phyloP scores from a whole-genome alignment of 2,888 invertebrate species.

The Pristionchus mayeri region DNA sequence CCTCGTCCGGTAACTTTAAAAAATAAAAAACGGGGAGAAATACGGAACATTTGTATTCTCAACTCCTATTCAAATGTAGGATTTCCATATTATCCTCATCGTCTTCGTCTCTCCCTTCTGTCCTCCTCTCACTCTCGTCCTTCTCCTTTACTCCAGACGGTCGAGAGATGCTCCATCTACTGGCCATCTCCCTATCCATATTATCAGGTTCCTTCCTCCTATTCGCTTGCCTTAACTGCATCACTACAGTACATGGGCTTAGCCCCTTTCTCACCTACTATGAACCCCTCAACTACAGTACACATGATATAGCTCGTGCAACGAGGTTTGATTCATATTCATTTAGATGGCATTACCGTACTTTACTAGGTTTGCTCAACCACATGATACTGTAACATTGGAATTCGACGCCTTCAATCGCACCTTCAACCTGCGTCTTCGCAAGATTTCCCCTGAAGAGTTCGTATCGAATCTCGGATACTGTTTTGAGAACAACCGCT shows the following conservation, averaged over 20 bases:
- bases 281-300: constrained; percentile 4
- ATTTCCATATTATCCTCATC: not conserved
- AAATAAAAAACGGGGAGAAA: too few relatives aligned
- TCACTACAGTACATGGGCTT: not conserved
- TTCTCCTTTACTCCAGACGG: not conserved
- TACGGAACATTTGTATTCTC: too few relatives aligned
- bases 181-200: not conserved
- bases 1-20: too few relatives aligned
- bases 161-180: not conserved
- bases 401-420: constrained; percentile 4
- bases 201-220: not conserved
- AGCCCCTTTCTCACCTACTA: not conserved
- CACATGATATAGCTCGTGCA: not conserved
- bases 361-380: not conserved
- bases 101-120: not conserved
- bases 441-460: not conserved
- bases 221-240: not conserved
- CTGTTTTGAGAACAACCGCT: not conserved
- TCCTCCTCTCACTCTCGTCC: not conserved
- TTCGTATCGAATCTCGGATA: not conserved
- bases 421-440: not conserved
- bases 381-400: not conserved
- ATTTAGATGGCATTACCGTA: not conserved
- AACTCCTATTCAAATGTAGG: too few relatives aligned
- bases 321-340: not conserved